Evolutionary conservation across 2,888 invertebrate genomes (phyloP).

Genomic region (Pristionchus japonicus): DNA sequence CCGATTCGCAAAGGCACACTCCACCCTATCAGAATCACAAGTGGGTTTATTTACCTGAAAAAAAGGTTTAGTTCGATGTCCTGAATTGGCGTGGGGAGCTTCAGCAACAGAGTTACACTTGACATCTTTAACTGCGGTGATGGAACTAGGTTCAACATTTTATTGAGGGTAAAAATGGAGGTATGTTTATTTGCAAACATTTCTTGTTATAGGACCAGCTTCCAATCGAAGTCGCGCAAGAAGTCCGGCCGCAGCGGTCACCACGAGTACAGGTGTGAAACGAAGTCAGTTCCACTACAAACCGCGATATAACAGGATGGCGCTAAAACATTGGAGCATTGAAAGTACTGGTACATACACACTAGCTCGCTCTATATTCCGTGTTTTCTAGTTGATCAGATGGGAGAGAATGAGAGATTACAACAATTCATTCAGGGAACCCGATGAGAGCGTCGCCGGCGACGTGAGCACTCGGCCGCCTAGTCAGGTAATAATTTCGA

Average conservation of each 20-base stretch:
- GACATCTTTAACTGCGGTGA: no score
- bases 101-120: no score
- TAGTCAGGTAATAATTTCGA: slow-evolving; percentile 6
- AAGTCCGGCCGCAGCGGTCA: neutral
- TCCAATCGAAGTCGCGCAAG: neutral
- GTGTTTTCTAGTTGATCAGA: neutral
- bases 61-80: no score
- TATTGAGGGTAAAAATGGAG: neutral
- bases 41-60: no score
- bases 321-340: no score
- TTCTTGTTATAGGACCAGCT: neutral
- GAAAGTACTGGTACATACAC: no score
- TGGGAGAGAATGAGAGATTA: neutral
- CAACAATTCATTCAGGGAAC: neutral
- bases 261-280: neutral
- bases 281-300: no score
- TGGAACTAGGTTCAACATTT: no score
- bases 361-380: no score
- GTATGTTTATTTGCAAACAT: neutral
- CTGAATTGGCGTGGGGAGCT: no score
- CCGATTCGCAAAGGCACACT: neutral
- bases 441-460: neutral
- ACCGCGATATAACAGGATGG: no score
- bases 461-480: slow-evolving; percentile 41
- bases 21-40: slow-evolving; percentile 1